phyloP scores from a whole-genome alignment of 2,113 vertebrate species.

The Perccottus glenii region DNA sequence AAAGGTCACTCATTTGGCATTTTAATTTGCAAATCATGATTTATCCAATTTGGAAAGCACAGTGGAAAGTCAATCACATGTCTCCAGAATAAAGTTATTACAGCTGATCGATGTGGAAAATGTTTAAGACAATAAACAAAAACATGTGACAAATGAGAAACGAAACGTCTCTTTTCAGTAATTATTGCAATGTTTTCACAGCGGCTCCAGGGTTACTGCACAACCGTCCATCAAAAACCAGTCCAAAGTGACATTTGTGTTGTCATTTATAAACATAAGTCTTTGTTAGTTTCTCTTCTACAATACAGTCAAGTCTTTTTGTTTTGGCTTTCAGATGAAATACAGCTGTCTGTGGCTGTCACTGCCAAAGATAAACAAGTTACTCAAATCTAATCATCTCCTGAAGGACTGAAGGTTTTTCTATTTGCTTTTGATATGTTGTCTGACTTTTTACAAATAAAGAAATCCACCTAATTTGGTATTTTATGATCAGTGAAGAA shows the following conservation, averaged over 20 bases:
- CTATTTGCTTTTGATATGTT: constrained; percentile 26
- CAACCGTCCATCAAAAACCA: constrained; percentile 28
- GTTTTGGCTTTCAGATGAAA: constrained; percentile 39
- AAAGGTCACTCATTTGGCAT: constrained; percentile 1
- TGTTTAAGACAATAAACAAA: constrained; percentile 37
- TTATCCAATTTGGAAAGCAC: constrained; percentile 48
- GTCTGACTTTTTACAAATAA: constrained; percentile 13
- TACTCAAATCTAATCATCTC: constrained; percentile 41
- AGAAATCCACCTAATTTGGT: constrained; percentile 20
- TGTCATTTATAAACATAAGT: constrained; percentile 28
- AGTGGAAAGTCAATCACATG: constrained; percentile 51
- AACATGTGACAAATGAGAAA: constrained; percentile 47
- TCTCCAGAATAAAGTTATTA: constrained; percentile 41
- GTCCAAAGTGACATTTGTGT: constrained; percentile 29
- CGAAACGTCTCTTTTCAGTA: constrained; percentile 36
- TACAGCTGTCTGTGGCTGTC: constrained; percentile 32
- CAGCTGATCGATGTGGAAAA: constrained; percentile 43
- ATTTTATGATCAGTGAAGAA: constrained; percentile 25
- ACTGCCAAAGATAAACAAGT: constrained; percentile 44
- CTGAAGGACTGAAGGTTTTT: constrained; percentile 13
- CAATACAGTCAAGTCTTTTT: constrained; percentile 31
- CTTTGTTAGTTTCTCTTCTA: constrained; percentile 37
- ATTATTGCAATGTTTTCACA: constrained; percentile 46
- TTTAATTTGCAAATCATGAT: constrained; percentile 42
- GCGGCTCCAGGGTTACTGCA: constrained; percentile 35